phyloP scores from a whole-genome alignment of 1,140 invertebrate species.

The Mya arenaria region DNA sequence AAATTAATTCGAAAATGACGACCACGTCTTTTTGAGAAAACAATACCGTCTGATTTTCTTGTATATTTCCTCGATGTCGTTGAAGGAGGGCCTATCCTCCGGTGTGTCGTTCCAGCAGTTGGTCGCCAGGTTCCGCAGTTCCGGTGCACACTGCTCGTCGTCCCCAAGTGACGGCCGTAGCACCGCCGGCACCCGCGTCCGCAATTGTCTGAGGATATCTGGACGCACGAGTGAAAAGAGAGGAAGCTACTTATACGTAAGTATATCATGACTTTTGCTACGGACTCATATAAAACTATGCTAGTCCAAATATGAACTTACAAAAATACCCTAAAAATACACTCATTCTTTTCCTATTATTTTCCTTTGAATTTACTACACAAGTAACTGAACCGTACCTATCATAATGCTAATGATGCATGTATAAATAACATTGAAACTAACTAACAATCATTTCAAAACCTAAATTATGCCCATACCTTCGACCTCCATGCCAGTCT shows the following conservation, averaged over 20 bases:
- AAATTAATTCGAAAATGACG: no score
- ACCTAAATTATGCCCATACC: slow-evolving; percentile 10
- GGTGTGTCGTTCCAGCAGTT: background rate
- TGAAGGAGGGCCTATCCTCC: background rate
- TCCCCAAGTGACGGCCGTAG: background rate
- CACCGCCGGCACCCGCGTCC: background rate
- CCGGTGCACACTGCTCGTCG: background rate
- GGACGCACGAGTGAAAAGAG: background rate
- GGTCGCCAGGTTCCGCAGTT: background rate
- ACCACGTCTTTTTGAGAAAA: no score
- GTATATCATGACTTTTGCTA: background rate
- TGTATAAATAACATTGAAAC: background rate
- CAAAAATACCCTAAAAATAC: background rate
- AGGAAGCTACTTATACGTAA: background rate
- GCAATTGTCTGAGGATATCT: background rate
- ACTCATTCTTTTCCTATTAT: background rate
- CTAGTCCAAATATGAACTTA: background rate
- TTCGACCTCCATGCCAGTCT: slow-evolving; percentile 4
- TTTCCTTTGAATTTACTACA: background rate
- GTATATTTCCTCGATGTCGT: background rate
- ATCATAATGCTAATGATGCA: background rate
- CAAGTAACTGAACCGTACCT: background rate
- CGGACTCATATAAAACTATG: background rate
- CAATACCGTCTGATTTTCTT: background rate
- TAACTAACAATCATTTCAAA: background rate